phyloP scores from a whole-genome alignment of 2,888 invertebrate genomes.

The Hirtodrosophila histrioides region DNA sequence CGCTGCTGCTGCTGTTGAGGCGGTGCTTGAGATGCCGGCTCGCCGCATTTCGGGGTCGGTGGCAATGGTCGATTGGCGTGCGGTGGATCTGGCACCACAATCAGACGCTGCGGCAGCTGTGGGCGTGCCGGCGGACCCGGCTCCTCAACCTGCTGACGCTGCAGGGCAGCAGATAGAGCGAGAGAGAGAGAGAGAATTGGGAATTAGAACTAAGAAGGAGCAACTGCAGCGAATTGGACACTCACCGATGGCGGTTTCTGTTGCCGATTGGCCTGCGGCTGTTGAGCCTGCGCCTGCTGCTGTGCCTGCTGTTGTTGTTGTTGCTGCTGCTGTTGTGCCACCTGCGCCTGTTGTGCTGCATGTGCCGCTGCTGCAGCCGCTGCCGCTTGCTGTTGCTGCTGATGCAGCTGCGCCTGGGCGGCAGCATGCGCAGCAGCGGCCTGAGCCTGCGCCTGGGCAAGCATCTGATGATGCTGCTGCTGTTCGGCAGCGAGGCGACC shows the following conservation, averaged over 20 bases:
- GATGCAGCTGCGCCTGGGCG: conserved; percentile 85
- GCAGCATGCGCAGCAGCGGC: conserved; percentile 76
- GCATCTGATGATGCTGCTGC: conserved; percentile 83
- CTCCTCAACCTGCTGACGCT: conserved; percentile 87
- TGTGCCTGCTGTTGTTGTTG: conserved; percentile 80
- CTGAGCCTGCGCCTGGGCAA: conserved; percentile 71
- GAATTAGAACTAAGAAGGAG: neutral
- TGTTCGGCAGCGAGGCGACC: conserved; percentile 88
- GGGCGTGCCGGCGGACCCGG: conserved; percentile 95
- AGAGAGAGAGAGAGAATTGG: neutral
- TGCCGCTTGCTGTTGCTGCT: conserved; percentile 83
- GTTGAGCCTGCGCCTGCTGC: conserved; percentile 83
- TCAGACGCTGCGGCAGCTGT: conserved; percentile 95
- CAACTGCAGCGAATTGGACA: neutral
- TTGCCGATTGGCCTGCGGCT: conserved; percentile 87
- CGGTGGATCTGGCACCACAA: conserved; percentile 95
- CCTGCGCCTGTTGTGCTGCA: conserved; percentile 70
- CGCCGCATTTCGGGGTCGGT: conserved; percentile 83
- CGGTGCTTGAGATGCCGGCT: conserved; percentile 79
- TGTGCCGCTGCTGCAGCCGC: conserved; percentile 85
- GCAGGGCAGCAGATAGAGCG: conserved; percentile 17
- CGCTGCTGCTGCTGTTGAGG: conserved; percentile 88
- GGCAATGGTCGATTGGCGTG: conserved; percentile 85
- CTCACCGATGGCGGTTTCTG: conserved; percentile 84
- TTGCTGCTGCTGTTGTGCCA: conserved; percentile 83